Conservation (phyloP, 2,888 invertebrate species). For the Prosopocoilus inquinatus region DNA sequence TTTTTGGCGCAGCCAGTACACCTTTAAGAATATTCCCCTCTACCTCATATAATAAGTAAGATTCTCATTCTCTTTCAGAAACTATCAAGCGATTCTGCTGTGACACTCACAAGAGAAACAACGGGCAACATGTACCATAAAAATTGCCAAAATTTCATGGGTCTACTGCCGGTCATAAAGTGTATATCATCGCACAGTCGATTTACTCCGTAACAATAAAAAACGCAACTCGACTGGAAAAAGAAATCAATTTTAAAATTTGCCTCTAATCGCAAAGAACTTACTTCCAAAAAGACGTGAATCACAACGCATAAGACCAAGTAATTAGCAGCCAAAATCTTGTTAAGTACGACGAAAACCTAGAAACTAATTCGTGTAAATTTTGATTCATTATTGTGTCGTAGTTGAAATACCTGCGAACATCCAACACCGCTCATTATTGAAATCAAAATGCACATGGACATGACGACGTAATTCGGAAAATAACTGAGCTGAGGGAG, state of each 20-base stretch:
- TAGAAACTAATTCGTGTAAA: constrained; percentile 4
- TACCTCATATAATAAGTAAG: too few species aligned
- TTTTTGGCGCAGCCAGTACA: too few species aligned
- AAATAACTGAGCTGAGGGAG: constrained; percentile 27
- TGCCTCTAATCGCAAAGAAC: background rate
- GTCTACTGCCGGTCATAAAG: constrained; percentile 28
- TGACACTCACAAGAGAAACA: constrained; percentile 24
- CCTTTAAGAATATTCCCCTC: too few species aligned
- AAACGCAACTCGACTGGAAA: constrained; percentile 20
- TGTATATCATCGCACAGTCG: constrained; percentile 33
- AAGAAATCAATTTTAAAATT: background rate
- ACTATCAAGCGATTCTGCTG: too few species aligned
- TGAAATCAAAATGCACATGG: constrained; percentile 13
- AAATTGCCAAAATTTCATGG: constrained; percentile 26
- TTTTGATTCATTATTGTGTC: background rate
- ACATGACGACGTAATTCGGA: constrained; percentile 25
- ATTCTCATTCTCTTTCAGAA: too few species aligned
- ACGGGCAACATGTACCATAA: constrained; percentile 29
- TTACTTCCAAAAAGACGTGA: constrained; percentile 16
- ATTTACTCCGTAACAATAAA: constrained; percentile 31
- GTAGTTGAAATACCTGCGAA: constrained; percentile 4
- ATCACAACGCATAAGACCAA: constrained; percentile 13
- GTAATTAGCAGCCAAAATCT: constrained; percentile 17
- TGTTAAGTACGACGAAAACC: constrained; percentile 14
- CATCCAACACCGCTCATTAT: constrained; percentile 14